These are phyloP conservation scores for Pheucticus melanocephalus DNA, from an alignment of 2,113 vertebrate species.

Conservation along the genomic window DNA sequence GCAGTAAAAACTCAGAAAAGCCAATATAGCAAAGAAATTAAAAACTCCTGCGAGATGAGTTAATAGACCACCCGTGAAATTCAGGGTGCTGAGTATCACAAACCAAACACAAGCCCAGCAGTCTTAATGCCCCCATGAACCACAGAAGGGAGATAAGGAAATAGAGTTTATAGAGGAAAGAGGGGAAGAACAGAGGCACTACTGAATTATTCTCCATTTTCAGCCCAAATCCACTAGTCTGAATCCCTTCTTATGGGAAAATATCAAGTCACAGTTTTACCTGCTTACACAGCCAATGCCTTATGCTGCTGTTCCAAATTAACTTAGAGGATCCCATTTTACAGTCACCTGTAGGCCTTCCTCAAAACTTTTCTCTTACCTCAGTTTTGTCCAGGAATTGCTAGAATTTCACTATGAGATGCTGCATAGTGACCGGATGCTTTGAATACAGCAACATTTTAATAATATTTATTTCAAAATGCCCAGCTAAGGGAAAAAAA, in stretches of 20 bases:
- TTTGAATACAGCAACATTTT: background rate
- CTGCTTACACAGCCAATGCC: background rate
- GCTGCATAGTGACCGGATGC: background rate
- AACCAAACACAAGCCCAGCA: rapidly evolving
- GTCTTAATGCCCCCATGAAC: background rate
- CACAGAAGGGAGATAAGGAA: background rate
- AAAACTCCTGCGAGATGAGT: rapidly evolving
- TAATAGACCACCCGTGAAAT: background rate
- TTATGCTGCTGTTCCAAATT: background rate
- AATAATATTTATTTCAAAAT: background rate
- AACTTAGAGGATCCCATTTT: background rate
- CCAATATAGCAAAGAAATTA: background rate
- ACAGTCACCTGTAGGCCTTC: background rate
- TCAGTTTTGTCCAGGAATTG: background rate
- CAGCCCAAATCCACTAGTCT: background rate
- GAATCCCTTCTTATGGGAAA: background rate
- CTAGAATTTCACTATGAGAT: background rate
- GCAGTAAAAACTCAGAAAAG: background rate
- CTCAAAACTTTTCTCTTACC: background rate
- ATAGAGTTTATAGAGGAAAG: background rate
- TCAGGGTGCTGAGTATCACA: background rate
- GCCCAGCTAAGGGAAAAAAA: background rate
- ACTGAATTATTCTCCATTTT: background rate
- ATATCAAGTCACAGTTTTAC: background rate
- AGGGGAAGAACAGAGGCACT: background rate